These are phyloP conservation scores for Amphiprion percula DNA, from an alignment of 2,113 vertebrate genomes.

Conservation along the genomic window DNA sequence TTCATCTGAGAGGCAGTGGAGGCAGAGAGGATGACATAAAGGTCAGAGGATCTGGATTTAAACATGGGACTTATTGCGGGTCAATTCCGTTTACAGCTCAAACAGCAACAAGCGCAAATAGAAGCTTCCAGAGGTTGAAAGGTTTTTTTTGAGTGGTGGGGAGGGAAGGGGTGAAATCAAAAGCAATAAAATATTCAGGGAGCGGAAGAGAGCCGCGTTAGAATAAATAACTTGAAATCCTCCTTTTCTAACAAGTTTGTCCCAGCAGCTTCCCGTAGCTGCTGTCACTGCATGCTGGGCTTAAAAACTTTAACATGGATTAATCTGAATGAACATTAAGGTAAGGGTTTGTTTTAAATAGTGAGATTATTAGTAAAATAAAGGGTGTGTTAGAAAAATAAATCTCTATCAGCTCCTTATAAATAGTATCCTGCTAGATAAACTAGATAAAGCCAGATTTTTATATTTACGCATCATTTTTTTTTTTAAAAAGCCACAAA, in stretches of 20 bases:
- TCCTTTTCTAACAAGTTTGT: slow-evolving; percentile 31
- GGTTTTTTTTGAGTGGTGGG: neutral
- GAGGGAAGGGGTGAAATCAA: slow-evolving; percentile 5
- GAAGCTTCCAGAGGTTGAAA: slow-evolving; percentile 66
- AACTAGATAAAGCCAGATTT: no score
- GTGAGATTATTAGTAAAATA: no score
- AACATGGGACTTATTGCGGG: slow-evolving; percentile 79
- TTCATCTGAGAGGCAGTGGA: neutral
- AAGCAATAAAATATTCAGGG: slow-evolving; percentile 88
- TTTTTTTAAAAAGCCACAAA: neutral
- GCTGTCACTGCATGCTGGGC: neutral
- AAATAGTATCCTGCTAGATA: neutral
- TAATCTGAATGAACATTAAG: neutral
- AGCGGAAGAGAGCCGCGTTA: slow-evolving; percentile 56
- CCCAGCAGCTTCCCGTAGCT: slow-evolving; percentile 7
- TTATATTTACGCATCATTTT: neutral
- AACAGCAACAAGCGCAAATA: slow-evolving; percentile 83
- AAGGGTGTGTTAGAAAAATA: no score
- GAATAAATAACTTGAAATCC: slow-evolving; percentile 52
- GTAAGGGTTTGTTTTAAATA: slow-evolving; percentile 19
- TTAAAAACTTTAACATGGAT: neutral
- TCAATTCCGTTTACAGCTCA: slow-evolving; percentile 87
- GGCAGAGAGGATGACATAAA: neutral
- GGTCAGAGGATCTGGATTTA: slow-evolving; percentile 43
- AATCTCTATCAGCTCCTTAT: no score